Base-by-base conservation (phyloP, 2,888 invertebrate genomes). In the Pterostichus madidus region DNA sequence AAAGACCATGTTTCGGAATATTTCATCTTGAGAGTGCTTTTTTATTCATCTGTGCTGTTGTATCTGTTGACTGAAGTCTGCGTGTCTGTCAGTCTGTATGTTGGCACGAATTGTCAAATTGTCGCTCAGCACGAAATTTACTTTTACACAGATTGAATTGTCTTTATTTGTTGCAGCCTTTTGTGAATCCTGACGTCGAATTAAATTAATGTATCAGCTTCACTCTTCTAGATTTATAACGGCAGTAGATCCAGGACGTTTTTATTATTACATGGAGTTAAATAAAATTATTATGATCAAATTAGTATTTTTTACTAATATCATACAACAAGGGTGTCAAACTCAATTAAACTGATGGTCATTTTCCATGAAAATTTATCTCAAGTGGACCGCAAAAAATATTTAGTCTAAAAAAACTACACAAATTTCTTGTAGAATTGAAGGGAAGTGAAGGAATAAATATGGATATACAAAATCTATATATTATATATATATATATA, bases 11-110 rank as follows among this genome's bases (percentile, higher is more conserved):
- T 75, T 75, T 75, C 53, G 78, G 61, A 78, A 78, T 78, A 78
- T 78, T 78, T 78, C 61, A 78, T 78, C 56, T 78, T 61, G 78
- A 61, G 61, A 59, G 78, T 78, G 78, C 17, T 78, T 61, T 78
- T 59, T 78, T 59, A 78, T 78, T 78, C 75, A 44, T 75, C 46
- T 49, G 75, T n/a, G 5, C 6, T 15, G 15, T 49, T 75, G 15
- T 46, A 7, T 71, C 59, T 59, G 59, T 61, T 24, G 17, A 6
- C 61, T 61, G 17, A 10, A 11, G 61, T 61, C 73, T 46, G 24
- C 73, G 11, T 73, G 32, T 6, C 64, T 32, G 64, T 71, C 68
- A 71, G 13, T 71, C 56, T 71, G 39, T 39, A 71, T 39, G 44
- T 24, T 44, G 44, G 44, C 39, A 39, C 68, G 68, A 71, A 71